Base-by-base conservation (phyloP, 2,113 vertebrate species). In the Tetraodon nigroviridis region DNA sequence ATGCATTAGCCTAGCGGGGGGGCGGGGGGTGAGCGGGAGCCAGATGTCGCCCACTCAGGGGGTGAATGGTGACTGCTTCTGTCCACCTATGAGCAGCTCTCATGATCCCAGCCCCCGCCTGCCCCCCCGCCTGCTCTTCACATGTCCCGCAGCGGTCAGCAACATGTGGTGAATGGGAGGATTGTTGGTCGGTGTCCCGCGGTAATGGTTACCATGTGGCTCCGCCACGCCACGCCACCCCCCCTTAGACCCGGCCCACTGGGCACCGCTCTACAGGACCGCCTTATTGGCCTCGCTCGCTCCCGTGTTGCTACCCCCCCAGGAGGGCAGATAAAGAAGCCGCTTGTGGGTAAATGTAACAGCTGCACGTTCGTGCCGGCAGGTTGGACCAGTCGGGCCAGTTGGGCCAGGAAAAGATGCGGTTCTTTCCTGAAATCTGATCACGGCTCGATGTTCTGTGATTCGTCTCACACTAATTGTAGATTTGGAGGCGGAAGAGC, bases 191-290 rank as follows among this genome's bases (percentile, higher is more conserved):
- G 54, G 65, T 63, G 64, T 80, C 71, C 75, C 75, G 65, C 50
- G 62, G 73, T 86, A 84, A 86, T 85, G 77, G 84, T 79, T 87
- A 72, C 82, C 71, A 81, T 84, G 79, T 82, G 82, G 70, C 64
- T 61, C 18, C 24, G 14, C 55, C 44, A 45, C 67, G 63, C 73
- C 76, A 73, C 81, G 54, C 76, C 74, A 51, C 82, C 15, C 74
- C 72, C 53, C 81, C n/a, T n/a, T n/a, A n/a, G n/a, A n/a, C n/a
- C n/a, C n/a, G n/a, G n/a, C n/a, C 13, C 8, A 41, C 50, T 64
- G 68, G 69, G 61, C 78, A 76, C 52, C 3, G 13, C 51, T 80
- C 75, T 68, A 67, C 70, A 69, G 69, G 69, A 55, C 20, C 16
- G 47, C 53, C 55, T 44, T 19, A 18, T 78, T 59, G 55, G 64